Evolutionary conservation across 2,797 vertebrate species (phyloP).

Genomic region (Epinephelus coioides): DNA sequence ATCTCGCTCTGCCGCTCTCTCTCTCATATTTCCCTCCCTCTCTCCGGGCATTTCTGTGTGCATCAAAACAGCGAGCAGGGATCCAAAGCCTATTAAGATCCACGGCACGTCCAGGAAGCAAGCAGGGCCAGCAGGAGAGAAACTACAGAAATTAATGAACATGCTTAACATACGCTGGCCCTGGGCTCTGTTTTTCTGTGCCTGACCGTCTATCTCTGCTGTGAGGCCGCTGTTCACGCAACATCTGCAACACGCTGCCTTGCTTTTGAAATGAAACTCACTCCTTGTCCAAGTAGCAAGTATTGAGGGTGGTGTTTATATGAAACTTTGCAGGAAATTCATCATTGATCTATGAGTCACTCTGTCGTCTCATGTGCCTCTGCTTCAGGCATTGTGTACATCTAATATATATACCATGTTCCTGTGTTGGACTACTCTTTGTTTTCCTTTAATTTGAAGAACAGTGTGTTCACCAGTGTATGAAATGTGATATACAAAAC

Average conservation of each 20-base stretch:
- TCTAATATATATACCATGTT: constrained; percentile 12
- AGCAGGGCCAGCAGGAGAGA: constrained; percentile 65
- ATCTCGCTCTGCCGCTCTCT: constrained; percentile 1
- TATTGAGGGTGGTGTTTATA: neutral
- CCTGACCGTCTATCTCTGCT: constrained; percentile 56
- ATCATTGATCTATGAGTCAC: constrained; percentile 37
- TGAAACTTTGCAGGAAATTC: constrained; percentile 23
- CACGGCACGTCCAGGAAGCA: constrained; percentile 71
- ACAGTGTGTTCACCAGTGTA: neutral
- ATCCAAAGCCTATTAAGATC: constrained; percentile 71
- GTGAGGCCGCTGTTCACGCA: constrained; percentile 28
- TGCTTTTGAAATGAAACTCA: constrained; percentile 56
- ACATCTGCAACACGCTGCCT: constrained; percentile 43
- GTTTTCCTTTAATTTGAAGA: constrained; percentile 23
- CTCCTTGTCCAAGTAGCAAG: constrained; percentile 19
- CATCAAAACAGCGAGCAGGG: constrained; percentile 47
- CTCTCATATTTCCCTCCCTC: constrained; percentile 22
- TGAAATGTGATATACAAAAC: constrained; percentile 32
- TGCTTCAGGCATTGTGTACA: constrained; percentile 7
- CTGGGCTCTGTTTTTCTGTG: constrained; percentile 50
- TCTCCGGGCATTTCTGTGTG: constrained; percentile 36
- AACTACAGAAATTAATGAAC: constrained; percentile 79
- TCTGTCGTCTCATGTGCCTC: constrained; percentile 14
- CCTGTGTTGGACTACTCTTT: constrained; percentile 14
- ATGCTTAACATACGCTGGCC: constrained; percentile 76